Evolutionary conservation across 2,113 vertebrate genomes (phyloP).

Genomic region (Brachyhypopomus gauderio): DNA sequence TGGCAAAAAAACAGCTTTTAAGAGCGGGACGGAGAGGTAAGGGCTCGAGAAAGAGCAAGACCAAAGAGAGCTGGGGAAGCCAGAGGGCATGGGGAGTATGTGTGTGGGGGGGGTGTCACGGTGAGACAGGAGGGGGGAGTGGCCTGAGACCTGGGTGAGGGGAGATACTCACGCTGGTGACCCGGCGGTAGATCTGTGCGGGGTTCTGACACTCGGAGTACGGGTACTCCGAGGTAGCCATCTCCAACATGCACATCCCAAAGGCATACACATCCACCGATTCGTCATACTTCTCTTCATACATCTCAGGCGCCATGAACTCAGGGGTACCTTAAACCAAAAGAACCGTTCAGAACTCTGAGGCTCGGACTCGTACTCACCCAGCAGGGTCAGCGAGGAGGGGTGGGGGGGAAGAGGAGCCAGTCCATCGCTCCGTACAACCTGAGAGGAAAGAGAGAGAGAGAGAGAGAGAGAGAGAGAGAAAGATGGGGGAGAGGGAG

Average conservation of each 20-base stretch:
- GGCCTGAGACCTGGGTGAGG: conserved; percentile 25
- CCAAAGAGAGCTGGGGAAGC: not conserved
- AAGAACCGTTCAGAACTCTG: conserved; percentile 83
- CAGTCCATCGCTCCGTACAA: conserved; percentile 46
- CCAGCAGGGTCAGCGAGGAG: conserved; percentile 59
- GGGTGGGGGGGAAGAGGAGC: conserved; percentile 33
- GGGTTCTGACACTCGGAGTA: conserved; percentile 99
- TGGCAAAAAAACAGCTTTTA: not conserved
- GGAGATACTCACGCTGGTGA: conserved; percentile 93
- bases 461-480: conserved; percentile 41
- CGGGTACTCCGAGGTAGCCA: conserved; percentile 98
- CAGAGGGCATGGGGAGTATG: not conserved
- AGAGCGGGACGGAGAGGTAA: not conserved
- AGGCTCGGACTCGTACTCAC: conserved; percentile 81
- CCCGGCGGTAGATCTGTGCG: conserved; percentile 97
- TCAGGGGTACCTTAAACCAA: conserved; percentile 95
- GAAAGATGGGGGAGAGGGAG: conserved; percentile 39
- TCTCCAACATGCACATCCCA: conserved; percentile 99
- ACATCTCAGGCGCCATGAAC: conserved; percentile 99
- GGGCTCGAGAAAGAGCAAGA: not conserved
- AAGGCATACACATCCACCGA: conserved; percentile 98
- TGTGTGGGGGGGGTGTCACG: not conserved
- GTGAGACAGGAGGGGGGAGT: not conserved
- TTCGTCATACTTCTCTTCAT: conserved; percentile 99
- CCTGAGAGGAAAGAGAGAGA: conserved; percentile 55